A percentile compares a stretch with the other conserved stretches of the same genome.
Evolutionary conservation across 92 coral and sea anemone genomes (phyloP).

Genomic region (Montipora capitata): DNA sequence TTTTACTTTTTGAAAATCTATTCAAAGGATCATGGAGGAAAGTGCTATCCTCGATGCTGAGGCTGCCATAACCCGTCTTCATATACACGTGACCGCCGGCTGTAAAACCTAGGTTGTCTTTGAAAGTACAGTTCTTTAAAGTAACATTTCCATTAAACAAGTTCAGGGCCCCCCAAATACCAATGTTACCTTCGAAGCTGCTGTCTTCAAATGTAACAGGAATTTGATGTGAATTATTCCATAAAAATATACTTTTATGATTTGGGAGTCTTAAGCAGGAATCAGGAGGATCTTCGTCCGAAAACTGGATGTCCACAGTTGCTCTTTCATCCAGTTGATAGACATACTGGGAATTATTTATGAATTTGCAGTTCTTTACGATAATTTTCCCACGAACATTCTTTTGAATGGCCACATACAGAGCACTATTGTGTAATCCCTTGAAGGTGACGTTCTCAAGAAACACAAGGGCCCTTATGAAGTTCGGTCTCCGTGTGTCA

Average conservation of each 20-base stretch:
- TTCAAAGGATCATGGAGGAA: conserved; percentile 31
- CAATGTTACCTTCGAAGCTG: conserved; percentile 53
- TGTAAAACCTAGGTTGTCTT: conserved; percentile 38
- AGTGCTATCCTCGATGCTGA: conserved; percentile 41
- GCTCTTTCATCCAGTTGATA: conserved; percentile 4
- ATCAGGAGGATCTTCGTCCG: not conserved
- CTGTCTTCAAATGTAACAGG: conserved; percentile 41
- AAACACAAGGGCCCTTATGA: not conserved
- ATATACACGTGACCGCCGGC: conserved; percentile 45
- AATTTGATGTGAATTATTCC: not conserved
- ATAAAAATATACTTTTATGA: not conserved
- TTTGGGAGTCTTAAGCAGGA: not conserved
- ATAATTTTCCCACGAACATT: not conserved
- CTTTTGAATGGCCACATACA: not conserved
- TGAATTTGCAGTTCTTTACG: conserved; percentile 15
- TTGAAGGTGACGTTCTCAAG: conserved; percentile 38
- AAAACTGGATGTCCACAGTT: not conserved
- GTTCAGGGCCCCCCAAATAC: conserved; percentile 47
- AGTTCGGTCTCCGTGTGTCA: not conserved
- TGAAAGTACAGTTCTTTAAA: conserved; percentile 40
- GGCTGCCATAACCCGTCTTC: conserved; percentile 47
- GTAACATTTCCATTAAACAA: conserved; percentile 37
- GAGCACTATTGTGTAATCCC: not conserved
- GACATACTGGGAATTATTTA: conserved; percentile 26
- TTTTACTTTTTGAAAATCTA: not conserved